A percentile compares a stretch with the other conserved stretches of the same genome.
Conservation (phyloP, 1,140 invertebrate genomes). For the Ctenoplectra terminalis region DNA sequence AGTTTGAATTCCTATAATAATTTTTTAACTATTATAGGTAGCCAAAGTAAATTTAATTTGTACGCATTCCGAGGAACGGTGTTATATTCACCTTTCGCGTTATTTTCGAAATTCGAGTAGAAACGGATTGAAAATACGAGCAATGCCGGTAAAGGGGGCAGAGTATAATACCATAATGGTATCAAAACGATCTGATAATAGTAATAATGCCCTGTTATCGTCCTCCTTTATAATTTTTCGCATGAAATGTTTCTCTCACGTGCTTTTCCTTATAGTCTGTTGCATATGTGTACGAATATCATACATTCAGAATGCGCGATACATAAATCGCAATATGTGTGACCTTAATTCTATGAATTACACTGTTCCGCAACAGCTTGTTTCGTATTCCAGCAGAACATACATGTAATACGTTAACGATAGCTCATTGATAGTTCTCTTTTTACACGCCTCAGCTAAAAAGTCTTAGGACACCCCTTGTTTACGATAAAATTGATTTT, state of each 20-base stretch:
- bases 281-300: not conserved
- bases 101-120: not conserved
- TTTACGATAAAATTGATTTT: too few species aligned
- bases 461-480: too few species aligned
- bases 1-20: too few species aligned
- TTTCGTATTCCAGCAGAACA: not conserved
- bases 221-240: not conserved
- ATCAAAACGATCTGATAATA: slow-evolving; percentile 10
- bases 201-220: not conserved
- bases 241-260: not conserved
- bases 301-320: not conserved
- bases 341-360: not conserved
- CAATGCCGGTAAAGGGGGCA: not conserved
- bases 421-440: too few species aligned
- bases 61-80: too few species aligned
- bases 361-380: not conserved
- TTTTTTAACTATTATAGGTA: too few species aligned
- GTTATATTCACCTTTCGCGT: not conserved
- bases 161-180: not conserved
- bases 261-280: not conserved
- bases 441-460: too few species aligned
- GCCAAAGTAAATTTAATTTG: too few species aligned
- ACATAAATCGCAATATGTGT: not conserved
- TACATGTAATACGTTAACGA: too few species aligned
- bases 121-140: not conserved